A percentile compares a stretch with the other conserved stretches of the same genome.
phyloP scores from a whole-genome alignment of 2,888 invertebrate genomes.

The Choristoneura rosaceana region DNA sequence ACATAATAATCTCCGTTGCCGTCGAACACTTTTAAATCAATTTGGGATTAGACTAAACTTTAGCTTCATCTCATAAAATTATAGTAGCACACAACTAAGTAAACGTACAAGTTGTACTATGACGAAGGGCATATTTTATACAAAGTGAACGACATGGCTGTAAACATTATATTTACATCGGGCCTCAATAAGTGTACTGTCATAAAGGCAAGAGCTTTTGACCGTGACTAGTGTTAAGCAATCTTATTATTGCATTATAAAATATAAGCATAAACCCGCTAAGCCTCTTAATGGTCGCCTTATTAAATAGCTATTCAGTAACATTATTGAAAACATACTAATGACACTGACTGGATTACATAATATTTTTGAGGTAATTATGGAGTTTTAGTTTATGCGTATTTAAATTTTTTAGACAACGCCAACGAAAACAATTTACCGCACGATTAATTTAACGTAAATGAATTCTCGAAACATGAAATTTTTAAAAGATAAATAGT shows the following conservation, averaged over 20 bases:
- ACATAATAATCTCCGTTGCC: too few species aligned
- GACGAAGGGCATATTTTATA: constrained; percentile 2
- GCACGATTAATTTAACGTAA: too few species aligned
- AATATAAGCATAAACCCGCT: constrained; percentile 29
- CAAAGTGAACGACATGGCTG: constrained; percentile 7
- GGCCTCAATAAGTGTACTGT: constrained; percentile 23
- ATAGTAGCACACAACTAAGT: not conserved
- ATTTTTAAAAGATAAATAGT: too few species aligned
- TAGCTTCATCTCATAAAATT: not conserved
- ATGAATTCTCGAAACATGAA: too few species aligned
- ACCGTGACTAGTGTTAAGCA: constrained; percentile 33
- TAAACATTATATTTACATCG: constrained; percentile 35
- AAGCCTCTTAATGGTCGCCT: constrained; percentile 34
- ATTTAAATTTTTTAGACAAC: not conserved
- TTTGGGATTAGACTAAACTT: not conserved
- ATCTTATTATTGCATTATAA: constrained; percentile 38
- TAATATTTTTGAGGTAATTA: not conserved
- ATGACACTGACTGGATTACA: constrained; percentile 7
- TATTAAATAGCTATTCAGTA: constrained; percentile 28
- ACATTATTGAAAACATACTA: constrained; percentile 35
- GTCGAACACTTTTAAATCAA: not conserved
- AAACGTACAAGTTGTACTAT: not conserved
- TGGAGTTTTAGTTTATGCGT: not conserved
- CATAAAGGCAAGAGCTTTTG: constrained; percentile 29
- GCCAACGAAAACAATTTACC: too few species aligned